Evolutionary conservation across 2,113 vertebrate species (phyloP).

Genomic region (Tyrannus savana): DNA sequence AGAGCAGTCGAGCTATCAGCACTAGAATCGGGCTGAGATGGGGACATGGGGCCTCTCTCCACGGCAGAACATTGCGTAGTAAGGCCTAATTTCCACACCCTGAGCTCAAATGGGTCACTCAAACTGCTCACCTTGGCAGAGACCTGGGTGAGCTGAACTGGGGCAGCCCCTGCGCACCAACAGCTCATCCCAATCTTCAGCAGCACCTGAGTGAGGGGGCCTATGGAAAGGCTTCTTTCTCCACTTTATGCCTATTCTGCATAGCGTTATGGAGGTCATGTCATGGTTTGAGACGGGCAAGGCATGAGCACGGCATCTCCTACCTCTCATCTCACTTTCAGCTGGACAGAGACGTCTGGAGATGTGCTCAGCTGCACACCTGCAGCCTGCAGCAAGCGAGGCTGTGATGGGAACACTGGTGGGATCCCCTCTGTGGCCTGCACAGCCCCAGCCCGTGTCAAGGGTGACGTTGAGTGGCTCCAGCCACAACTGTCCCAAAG

Average conservation of each 20-base stretch:
- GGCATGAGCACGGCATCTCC: not conserved
- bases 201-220: not conserved
- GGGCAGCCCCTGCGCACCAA: not conserved
- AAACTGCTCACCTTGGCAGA: not conserved
- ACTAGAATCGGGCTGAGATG: not conserved
- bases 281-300: not conserved
- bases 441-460: not conserved
- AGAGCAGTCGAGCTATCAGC: not conserved
- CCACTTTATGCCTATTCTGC: not conserved
- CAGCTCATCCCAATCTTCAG: not conserved
- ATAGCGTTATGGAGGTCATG: not conserved
- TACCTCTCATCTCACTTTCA: rapidly evolving
- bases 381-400: not conserved
- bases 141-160: not conserved
- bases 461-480: not conserved
- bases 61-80: not conserved
- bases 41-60: not conserved
- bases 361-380: rapidly evolving
- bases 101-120: not conserved
- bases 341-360: not conserved
- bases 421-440: not conserved
- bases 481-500: not conserved
- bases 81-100: not conserved
- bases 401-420: not conserved
- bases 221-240: not conserved